Base-by-base conservation (phyloP, 2,888 invertebrate species). In the Clepsis dumicolana region DNA sequence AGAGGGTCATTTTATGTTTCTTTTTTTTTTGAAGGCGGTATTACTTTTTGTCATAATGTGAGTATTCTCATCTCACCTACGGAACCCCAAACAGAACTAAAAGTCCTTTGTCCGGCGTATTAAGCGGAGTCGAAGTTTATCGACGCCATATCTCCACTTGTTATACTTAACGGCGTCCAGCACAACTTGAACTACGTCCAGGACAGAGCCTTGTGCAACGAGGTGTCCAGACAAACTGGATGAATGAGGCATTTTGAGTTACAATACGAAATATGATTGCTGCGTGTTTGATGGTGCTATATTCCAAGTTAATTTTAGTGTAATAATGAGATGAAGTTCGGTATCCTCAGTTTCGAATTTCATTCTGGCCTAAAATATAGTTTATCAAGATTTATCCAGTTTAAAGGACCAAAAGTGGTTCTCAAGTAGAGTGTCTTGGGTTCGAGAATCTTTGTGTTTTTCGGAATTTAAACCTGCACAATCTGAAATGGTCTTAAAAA, bases 71-170 rank as follows among this genome's bases (percentile, higher is more conserved):
- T 29, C 4, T 2, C 21, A 32, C 64, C 48, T 53, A 67, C 70
- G 70, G 77, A 74, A 74, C 79, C 76, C 77, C 71, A 74, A 74
- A 70, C 25, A 48, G 74, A 72, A 71, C 74, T 75, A 78, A 78
- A 80, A 72, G 64, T 69, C 75, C 72, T 77, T 80, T 81, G 80
- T 82, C 68, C 72, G 74, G 61, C 76, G 73, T 78, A 80, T 81
- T 80, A 79, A 80, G 80, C 77, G 70, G 64, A 72, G 71, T 67
- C 65, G 63, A 70, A 73, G 78, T 80, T 77, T 81, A 80, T 78
- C 77, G 80, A 81, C 78, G 78, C 75, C 70, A 57, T 73, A 48
- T 16, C 48, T 59, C 50, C 48, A 21, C 21, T 48, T 18, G 21
- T 12, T 48, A 21, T 48, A 48, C 41, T 41, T 41, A 41, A 41